Evolutionary conservation across 1,140 invertebrate species (phyloP).

Genomic region (Cardiocondyla obscurior): DNA sequence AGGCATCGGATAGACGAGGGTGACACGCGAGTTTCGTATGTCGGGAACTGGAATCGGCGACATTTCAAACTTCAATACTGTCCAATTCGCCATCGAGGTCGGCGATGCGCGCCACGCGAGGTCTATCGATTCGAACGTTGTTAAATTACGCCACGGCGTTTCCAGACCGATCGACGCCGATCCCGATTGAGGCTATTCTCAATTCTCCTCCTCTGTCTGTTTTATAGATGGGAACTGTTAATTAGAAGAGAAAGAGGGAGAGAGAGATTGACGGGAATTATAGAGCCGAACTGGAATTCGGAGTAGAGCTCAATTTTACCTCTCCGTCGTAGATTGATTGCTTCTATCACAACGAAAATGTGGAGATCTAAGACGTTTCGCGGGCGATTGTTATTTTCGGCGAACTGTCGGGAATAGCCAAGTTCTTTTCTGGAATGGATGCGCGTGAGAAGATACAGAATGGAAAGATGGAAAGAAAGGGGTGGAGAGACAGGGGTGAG

Average conservation of each 20-base stretch:
- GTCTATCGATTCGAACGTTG: background rate
- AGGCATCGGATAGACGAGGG: background rate
- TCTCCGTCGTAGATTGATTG: slow-evolving; percentile 33
- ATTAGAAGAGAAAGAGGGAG: background rate
- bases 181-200: background rate
- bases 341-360: slow-evolving; percentile 63
- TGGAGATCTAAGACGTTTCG: background rate
- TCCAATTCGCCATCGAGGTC: background rate
- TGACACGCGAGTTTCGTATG: background rate
- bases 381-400: slow-evolving; percentile 9
- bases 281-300: background rate
- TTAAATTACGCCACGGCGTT: background rate
- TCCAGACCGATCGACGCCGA: slow-evolving; percentile 8
- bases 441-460: background rate
- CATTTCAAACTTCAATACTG: slow-evolving; percentile 8
- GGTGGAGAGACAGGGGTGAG: background rate
- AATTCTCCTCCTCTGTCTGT: slow-evolving; percentile 15
- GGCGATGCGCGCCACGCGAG: background rate
- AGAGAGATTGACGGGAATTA: too few species aligned
- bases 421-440: slow-evolving; percentile 53
- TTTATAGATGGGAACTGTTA: slow-evolving; percentile 22
- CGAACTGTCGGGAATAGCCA: slow-evolving; percentile 3
- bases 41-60: slow-evolving; percentile 17
- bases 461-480: background rate
- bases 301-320: slow-evolving; percentile 18